Evolutionary conservation across 1,140 invertebrate genomes (phyloP), one percentile per base, ranked within the genome.

Genomic region (Rhynchophorus ferrugineus): DNA sequence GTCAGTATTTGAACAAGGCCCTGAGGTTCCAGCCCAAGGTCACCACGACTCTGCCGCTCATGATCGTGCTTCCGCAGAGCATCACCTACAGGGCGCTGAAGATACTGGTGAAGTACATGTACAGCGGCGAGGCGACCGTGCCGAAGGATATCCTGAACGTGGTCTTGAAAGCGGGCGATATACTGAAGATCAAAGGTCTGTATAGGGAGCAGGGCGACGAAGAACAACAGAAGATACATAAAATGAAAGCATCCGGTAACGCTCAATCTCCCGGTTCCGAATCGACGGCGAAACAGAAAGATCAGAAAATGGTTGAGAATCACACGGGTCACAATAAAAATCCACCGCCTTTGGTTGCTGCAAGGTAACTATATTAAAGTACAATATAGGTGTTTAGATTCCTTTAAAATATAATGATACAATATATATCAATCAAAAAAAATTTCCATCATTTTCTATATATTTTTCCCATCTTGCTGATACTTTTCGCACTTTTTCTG

Each of bases 31-130:
- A 64, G 76, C 69, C 74, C 70, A 77, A 71, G 76, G 65, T 71
- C 72, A 67, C 66, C 75, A 73, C 65, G 75, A 48, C 71, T 71
- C 3, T 76, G 74, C 55, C 80, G 17, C 67, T 88, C 11, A 80
- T 85, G 48, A 77, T 87, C 35, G 84, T 94, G 18, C 72, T 94
- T 35, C 87, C 89, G 3, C 82, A 85, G 0, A 85, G 89, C 64
- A 84, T 89, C 43, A 84, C 80, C 14, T 84, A 85, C 46, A 79
- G 83, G 50, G 86, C 85, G 1, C 69, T 90, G 46, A 85, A 85
- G 66, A 85, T 86, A 44, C 73, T 90, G 1, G 81, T 89, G n/a
- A 57, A 88, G 62, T 90, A 90, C 64, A 89, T 89, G 85, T 89
- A 90, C 69, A 67, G 75, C 68, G 87, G 87, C 2, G 87, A 90